These are phyloP conservation scores for Columbina picui DNA, from an alignment of 2,113 vertebrate genomes.

Conservation along the genomic window DNA sequence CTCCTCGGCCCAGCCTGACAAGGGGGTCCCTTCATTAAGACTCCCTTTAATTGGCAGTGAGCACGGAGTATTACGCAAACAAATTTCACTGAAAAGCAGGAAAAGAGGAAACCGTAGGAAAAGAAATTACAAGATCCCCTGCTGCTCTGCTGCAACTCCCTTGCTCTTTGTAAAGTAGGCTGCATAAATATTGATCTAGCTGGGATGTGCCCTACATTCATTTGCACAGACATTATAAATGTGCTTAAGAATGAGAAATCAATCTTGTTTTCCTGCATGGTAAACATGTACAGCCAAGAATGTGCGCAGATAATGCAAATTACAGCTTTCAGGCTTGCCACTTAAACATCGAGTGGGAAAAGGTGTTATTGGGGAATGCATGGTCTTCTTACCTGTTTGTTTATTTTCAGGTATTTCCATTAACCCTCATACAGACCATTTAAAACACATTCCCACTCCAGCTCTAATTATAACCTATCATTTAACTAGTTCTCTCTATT, in stretches of 20 bases:
- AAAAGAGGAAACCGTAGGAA: neutral
- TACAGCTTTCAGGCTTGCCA: neutral
- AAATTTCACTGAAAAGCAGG: neutral
- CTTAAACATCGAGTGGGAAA: neutral
- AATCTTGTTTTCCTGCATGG: constrained; percentile 22
- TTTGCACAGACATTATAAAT: constrained; percentile 56
- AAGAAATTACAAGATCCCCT: constrained; percentile 26
- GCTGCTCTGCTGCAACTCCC: constrained; percentile 16
- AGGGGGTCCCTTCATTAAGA: neutral
- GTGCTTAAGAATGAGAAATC: constrained; percentile 52
- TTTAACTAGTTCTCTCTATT: neutral
- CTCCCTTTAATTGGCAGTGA: neutral
- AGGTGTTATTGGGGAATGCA: neutral
- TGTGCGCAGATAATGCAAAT: neutral
- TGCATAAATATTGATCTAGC: constrained; percentile 51
- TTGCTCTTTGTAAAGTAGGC: constrained; percentile 51
- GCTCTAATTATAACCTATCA: neutral
- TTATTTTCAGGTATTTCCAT: neutral
- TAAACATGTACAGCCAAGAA: constrained; percentile 6
- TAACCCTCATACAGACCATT: neutral
- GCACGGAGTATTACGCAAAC: neutral
- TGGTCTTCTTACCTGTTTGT: neutral
- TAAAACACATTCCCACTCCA: neutral
- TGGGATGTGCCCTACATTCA: constrained; percentile 2
- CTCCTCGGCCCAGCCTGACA: fast-evolving